Evolutionary conservation across 2,888 invertebrate genomes (phyloP).

Genomic region (Ischnura elegans): DNA sequence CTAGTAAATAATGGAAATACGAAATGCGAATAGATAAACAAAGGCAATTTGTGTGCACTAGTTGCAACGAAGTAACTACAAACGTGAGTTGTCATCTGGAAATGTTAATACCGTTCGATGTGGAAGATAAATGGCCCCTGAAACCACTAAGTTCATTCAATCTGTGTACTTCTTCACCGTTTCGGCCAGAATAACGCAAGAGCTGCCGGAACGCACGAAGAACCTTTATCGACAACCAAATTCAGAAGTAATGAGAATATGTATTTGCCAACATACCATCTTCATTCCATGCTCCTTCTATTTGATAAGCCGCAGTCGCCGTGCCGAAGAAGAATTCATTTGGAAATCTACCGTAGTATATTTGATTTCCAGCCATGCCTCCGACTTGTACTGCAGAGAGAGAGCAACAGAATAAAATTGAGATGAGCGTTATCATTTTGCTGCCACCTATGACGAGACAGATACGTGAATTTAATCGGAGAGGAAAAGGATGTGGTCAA

Average conservation of each 20-base stretch:
- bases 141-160: too few species aligned
- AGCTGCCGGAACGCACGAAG: too few species aligned
- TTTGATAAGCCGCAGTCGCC: slow-evolving; percentile 63
- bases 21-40: too few species aligned
- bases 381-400: background rate
- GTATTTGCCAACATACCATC: slow-evolving; percentile 19
- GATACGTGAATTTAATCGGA: background rate
- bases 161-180: too few species aligned
- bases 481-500: background rate
- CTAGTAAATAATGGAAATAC: too few species aligned
- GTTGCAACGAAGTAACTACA: too few species aligned
- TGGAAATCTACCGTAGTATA: slow-evolving; percentile 61
- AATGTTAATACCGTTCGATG: too few species aligned
- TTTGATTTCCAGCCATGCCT: background rate
- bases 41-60: too few species aligned
- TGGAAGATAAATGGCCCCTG: too few species aligned
- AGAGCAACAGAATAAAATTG: background rate
- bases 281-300: slow-evolving; percentile 66
- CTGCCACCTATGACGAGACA: background rate
- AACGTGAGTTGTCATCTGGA: too few species aligned
- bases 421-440: background rate
- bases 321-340: slow-evolving; percentile 49
- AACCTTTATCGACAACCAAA: too few species aligned
- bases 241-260: background rate
- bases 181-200: too few species aligned